Percentiles rank a stretch among this genome's conserved stretches.
phyloP scores from a whole-genome alignment of 2,888 invertebrate species.

The Lasiommata megera region DNA sequence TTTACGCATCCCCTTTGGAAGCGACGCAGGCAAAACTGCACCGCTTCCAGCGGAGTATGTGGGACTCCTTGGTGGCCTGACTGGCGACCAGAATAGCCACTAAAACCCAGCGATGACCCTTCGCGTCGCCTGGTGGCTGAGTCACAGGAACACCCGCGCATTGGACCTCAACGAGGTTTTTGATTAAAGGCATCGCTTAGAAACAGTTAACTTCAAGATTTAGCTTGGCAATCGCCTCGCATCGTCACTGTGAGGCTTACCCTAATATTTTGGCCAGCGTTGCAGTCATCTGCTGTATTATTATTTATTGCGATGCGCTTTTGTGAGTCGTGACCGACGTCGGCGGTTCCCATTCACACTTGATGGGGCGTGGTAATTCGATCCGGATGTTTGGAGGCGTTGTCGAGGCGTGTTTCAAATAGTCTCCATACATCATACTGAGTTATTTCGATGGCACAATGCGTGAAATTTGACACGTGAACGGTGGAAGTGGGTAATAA shows the following conservation, averaged over 20 bases:
- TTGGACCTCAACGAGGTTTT: too few relatives aligned
- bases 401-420: neutral
- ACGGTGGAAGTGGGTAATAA: neutral
- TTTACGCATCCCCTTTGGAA: too few relatives aligned
- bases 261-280: neutral
- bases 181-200: too few relatives aligned
- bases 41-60: too few relatives aligned
- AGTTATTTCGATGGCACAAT: neutral
- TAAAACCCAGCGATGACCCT: too few relatives aligned
- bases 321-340: constrained; percentile 20
- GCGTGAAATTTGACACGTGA: constrained; percentile 1
- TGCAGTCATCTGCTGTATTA: constrained; percentile 23
- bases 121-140: too few relatives aligned
- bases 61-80: too few relatives aligned
- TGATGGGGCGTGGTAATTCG: constrained; percentile 29
- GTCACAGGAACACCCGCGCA: too few relatives aligned
- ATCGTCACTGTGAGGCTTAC: neutral
- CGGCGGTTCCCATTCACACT: constrained; percentile 24
- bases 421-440: neutral
- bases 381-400: constrained; percentile 44
- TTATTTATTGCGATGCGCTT: constrained; percentile 14
- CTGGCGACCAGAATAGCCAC: too few relatives aligned
- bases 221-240: constrained; percentile 1
- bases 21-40: too few relatives aligned
- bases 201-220: neutral